Conservation (phyloP, 2,113 vertebrate species). For the Ptychochromis oligacanthus region DNA sequence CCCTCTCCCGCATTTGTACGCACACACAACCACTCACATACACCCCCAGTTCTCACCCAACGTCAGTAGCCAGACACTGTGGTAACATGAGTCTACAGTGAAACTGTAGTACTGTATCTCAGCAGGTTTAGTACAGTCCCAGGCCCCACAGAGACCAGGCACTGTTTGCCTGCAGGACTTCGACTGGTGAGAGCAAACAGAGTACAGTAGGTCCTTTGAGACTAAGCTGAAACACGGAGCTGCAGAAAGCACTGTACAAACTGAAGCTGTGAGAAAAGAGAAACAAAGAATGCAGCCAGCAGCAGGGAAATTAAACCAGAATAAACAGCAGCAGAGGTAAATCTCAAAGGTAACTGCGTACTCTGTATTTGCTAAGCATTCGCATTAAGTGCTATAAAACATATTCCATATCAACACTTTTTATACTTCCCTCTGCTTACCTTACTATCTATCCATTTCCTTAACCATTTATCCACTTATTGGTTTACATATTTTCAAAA, state of each 20-base stretch:
- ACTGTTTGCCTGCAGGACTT: conserved; percentile 68
- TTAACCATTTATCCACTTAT: neutral
- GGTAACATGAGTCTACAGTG: conserved; percentile 60
- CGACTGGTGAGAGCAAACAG: conserved; percentile 66
- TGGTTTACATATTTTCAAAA: neutral
- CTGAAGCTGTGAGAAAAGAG: conserved; percentile 56
- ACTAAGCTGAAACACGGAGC: conserved; percentile 50
- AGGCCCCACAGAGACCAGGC: conserved; percentile 54
- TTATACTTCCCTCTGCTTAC: neutral
- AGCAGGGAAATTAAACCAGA: conserved; percentile 9
- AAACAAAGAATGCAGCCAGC: conserved; percentile 32
- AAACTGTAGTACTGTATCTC: conserved; percentile 56
- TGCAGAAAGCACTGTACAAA: conserved; percentile 62
- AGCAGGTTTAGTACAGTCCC: conserved; percentile 21
- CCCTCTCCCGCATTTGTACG: neutral
- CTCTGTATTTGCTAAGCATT: conserved; percentile 11
- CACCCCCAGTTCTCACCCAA: conserved; percentile 21
- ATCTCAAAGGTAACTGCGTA: conserved; percentile 8
- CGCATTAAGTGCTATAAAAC: neutral
- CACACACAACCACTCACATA: neutral
- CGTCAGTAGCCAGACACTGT: conserved; percentile 41
- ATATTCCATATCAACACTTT: neutral
- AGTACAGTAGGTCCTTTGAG: conserved; percentile 70
- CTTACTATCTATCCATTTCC: neutral
- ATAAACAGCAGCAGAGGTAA: conserved; percentile 30